phyloP scores from a whole-genome alignment of 1,140 invertebrate genomes.

The silkworm (Bombyx mori) region DNA sequence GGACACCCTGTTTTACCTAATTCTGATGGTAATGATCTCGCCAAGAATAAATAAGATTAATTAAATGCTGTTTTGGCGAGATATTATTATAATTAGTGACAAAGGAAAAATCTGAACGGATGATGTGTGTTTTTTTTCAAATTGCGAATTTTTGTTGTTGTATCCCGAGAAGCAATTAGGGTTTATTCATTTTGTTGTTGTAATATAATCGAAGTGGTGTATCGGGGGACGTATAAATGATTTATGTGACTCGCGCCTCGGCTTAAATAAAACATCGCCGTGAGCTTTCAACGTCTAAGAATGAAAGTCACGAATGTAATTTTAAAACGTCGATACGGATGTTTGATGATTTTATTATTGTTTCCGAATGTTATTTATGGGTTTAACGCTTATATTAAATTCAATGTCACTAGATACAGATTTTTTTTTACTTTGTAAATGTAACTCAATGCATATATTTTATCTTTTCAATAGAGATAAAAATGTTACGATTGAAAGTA shows the following conservation, averaged over 20 bases:
- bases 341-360: conserved; percentile 51
- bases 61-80: conserved; percentile 29
- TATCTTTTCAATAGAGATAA: too few species aligned
- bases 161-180: too few species aligned
- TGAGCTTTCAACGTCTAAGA: conserved; percentile 61
- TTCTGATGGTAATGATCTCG: conserved; percentile 46
- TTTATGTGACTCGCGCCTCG: conserved; percentile 58
- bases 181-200: conserved; percentile 14
- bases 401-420: conserved; percentile 6
- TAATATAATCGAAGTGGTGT: conserved; percentile 54
- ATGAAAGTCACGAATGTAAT: conserved; percentile 67
- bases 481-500: too few species aligned
- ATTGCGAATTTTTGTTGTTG: too few species aligned
- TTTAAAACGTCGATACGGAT: conserved; percentile 58
- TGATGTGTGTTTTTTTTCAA: too few species aligned
- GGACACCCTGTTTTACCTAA: conserved; percentile 48
- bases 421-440: conserved; percentile 23
- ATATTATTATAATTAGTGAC: conserved; percentile 34
- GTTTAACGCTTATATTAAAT: neutral
- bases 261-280: conserved; percentile 65
- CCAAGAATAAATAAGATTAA: conserved; percentile 49
- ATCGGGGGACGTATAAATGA: conserved; percentile 54
- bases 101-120: conserved; percentile 4
- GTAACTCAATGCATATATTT: too few species aligned
- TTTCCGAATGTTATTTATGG: conserved; percentile 18